Percentiles rank a stretch among this genome's conserved stretches.
Evolutionary conservation across 2,888 invertebrate genomes (phyloP).

Genomic region (Tricholauxania praeusta): DNA sequence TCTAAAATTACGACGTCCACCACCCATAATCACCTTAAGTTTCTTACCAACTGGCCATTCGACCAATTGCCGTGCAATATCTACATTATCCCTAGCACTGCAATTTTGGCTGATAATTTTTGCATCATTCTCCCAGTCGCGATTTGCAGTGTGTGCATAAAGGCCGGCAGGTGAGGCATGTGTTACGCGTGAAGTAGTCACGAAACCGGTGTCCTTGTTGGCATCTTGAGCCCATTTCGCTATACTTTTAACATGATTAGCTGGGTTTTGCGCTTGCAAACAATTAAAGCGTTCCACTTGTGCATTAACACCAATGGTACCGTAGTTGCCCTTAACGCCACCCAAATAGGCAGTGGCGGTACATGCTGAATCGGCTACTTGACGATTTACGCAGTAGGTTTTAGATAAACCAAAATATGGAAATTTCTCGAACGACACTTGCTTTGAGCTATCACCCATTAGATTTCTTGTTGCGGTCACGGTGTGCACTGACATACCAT

Average conservation of each 20-base stretch:
- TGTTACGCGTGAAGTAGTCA: constrained; percentile 83
- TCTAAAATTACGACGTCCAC: constrained; percentile 62
- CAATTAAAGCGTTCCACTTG: constrained; percentile 76
- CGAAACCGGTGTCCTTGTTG: constrained; percentile 76
- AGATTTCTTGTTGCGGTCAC: constrained; percentile 75
- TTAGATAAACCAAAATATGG: constrained; percentile 71
- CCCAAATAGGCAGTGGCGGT: constrained; percentile 83
- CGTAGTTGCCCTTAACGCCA: constrained; percentile 83
- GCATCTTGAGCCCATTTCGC: constrained; percentile 79
- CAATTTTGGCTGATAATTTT: constrained; percentile 69
- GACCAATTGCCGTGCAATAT: constrained; percentile 81
- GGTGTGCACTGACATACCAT: constrained; percentile 83
- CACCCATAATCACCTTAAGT: constrained; percentile 75
- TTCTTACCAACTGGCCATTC: constrained; percentile 75
- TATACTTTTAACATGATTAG: constrained; percentile 75
- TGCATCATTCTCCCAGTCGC: constrained; percentile 79
- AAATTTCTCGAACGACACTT: constrained; percentile 75
- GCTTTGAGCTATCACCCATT: constrained; percentile 74
- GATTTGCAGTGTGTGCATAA: constrained; percentile 78
- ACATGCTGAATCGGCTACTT: constrained; percentile 88
- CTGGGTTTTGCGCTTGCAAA: constrained; percentile 70
- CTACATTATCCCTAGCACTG: constrained; percentile 71
- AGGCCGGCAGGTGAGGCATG: constrained; percentile 83
- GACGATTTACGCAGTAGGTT: constrained; percentile 82
- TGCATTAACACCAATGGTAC: constrained; percentile 80